Evolutionary conservation across 2,888 invertebrate species (phyloP), one percentile per base, ranked within the genome.

Genomic region (Bellardia bayeri): DNA sequence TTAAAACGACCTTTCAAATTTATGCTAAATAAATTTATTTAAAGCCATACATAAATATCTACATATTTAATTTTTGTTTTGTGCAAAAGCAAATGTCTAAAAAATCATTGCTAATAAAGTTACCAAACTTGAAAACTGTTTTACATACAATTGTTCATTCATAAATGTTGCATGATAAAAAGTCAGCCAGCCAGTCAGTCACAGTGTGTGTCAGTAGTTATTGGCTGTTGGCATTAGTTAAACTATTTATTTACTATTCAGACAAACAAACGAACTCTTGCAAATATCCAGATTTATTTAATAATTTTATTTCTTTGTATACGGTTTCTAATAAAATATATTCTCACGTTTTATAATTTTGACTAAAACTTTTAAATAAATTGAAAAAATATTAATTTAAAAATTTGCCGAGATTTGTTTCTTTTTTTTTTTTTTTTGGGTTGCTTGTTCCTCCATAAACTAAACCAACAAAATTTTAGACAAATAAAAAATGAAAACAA

Each of bases 281-380:
- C 37, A 14, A 5, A 37, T 30, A 40, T 7, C 16, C 54, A 72
- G 13, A 49, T 79, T 61, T 72, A 45, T 81, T 72, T 64, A 71
- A 63, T 64, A 76, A 83, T 69, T 71, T 83, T 71, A 71, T 74
- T 68, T 76, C 4, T 45, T 9, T 45, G 37, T 49, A 51, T 49
- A 7, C 54, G n/a, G 6, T 54, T 54, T 40, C 37, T 6, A 63
- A 30, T 76, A 71, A 82, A 82, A 71, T 87, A 37, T 83, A 76
- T 83, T 89, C 87, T 89, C 88, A 89, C 88, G 87, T 86, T 84
- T 85, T 87, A 56, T 75, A 16, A 87, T 79, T 79, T 82, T 78
- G 82, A 56, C 85, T 75, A 82, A 85, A 30, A 8, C 16, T 3
- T 63, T 56, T 42, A 54, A 72, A 72, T 86, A 63, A 74, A 49